phyloP scores from a whole-genome alignment of 2,113 vertebrate genomes.

The Harpagus bidentatus region DNA sequence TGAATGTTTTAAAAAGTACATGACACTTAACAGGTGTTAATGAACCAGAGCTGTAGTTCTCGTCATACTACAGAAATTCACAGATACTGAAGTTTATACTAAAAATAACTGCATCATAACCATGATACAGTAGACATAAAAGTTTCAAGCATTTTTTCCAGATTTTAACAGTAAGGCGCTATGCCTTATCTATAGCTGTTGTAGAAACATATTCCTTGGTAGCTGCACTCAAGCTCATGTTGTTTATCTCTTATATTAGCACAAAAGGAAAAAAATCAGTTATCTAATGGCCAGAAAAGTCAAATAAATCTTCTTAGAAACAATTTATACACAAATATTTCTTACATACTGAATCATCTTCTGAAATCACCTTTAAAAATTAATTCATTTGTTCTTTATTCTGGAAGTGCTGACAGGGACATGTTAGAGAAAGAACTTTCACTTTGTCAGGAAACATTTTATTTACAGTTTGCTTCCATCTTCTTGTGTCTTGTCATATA shows the following conservation, averaged over 20 bases:
- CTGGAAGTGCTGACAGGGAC: not conserved
- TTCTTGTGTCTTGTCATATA: slow-evolving; percentile 33
- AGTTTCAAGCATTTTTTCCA: not conserved
- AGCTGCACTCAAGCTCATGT: not conserved
- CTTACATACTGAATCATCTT: not conserved
- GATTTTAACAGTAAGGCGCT: not conserved
- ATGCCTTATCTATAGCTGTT: not conserved
- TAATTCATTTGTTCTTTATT: not conserved
- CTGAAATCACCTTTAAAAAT: not conserved
- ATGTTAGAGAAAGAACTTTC: not conserved
- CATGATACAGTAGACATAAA: not conserved
- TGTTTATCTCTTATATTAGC: not conserved
- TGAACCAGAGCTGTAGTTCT: not conserved
- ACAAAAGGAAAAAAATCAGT: not conserved
- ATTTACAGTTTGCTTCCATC: not conserved
- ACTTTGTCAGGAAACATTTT: not conserved
- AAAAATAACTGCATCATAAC: not conserved
- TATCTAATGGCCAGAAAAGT: not conserved
- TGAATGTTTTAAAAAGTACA: not conserved
- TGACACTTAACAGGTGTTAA: not conserved
- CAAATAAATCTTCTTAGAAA: not conserved
- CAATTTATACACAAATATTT: not conserved
- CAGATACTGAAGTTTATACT: not conserved
- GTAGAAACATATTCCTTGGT: not conserved
- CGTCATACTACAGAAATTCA: not conserved